Evolutionary conservation across 2,888 invertebrate species (phyloP), one percentile per base, ranked within the genome.

Genomic region (Gerris lacustris): DNA sequence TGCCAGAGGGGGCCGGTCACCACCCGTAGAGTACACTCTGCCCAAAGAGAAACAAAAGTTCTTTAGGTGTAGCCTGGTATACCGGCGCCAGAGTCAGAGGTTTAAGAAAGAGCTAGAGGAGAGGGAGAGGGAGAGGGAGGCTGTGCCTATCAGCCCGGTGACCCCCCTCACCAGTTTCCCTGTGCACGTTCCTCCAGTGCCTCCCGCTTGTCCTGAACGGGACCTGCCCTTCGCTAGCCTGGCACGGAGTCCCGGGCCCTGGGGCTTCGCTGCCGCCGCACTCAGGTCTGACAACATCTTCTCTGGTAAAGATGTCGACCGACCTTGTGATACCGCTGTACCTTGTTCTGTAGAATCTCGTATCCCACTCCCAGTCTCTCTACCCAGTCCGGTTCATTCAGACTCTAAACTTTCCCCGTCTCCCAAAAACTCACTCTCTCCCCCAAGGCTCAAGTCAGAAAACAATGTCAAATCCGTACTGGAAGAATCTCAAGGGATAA

Each of bases 41-140:
- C 91, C 91, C 76, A 90, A 90, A 83, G 91, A 92, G 84, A 92
- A 91, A 82, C 91, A 90, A 82, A 91, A 91, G 82, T 91, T 91
- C 84, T 92, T 92, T 84, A 84, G 90, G 80, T 85, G 87, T 80
- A 90, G 90, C 77, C 90, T 88, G 70, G 90, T 91, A 80, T 90
- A 90, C 64, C 73, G 73, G 67, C 66, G 73, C 55, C 73, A 71
- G 64, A 64, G 64, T 17, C 64, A 31, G 64, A n/a, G 17, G 64
- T 64, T 18, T 64, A 55, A 55, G 15, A 9, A 55, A 55, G 55
- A 55, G 15, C 55, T 63, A 72, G 69, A 69, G 73, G 76, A 76
- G 73, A 75, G 76, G 82, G 81, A 82, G 82, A 81, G 71, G 73
- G 72, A 70, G 72, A 70, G 72, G 72, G 67, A 55, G 66, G 67